Conservation (phyloP, 2,888 invertebrate species). For the Philonicus albiceps region DNA sequence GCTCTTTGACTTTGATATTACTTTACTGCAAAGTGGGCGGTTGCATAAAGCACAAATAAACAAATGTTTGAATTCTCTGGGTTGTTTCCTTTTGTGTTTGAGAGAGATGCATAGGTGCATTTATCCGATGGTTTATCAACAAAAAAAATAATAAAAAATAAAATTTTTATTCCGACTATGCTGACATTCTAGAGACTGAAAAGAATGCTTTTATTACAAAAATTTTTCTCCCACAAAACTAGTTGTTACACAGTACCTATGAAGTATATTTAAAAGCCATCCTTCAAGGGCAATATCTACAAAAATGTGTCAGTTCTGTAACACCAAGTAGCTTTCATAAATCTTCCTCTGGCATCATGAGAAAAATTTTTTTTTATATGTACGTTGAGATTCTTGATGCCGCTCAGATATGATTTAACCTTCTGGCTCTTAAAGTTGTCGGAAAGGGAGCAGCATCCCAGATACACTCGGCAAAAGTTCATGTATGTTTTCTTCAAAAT, state of each 20-base stretch:
- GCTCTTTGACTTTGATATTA: background rate
- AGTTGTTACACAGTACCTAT: background rate
- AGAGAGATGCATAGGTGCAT: background rate
- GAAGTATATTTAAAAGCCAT: background rate
- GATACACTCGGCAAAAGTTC: background rate
- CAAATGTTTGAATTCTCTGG: background rate
- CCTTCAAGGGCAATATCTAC: background rate
- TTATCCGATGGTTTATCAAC: background rate
- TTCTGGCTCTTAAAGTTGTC: background rate
- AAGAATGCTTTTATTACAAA: background rate
- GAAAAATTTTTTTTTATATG: background rate
- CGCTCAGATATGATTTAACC: background rate
- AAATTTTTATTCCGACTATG: background rate
- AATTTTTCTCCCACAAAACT: background rate
- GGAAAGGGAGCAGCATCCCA: background rate
- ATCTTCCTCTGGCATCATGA: background rate
- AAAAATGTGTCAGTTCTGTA: background rate
- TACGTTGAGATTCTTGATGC: background rate
- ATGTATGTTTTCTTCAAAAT: background rate
- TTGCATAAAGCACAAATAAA: background rate
- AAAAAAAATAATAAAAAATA: background rate
- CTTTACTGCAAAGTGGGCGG: background rate
- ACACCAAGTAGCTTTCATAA: background rate
- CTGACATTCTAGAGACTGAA: background rate
- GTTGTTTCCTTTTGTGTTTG: background rate